phyloP scores from a whole-genome alignment of 2,888 invertebrate genomes.

The Aphodius granarius region DNA sequence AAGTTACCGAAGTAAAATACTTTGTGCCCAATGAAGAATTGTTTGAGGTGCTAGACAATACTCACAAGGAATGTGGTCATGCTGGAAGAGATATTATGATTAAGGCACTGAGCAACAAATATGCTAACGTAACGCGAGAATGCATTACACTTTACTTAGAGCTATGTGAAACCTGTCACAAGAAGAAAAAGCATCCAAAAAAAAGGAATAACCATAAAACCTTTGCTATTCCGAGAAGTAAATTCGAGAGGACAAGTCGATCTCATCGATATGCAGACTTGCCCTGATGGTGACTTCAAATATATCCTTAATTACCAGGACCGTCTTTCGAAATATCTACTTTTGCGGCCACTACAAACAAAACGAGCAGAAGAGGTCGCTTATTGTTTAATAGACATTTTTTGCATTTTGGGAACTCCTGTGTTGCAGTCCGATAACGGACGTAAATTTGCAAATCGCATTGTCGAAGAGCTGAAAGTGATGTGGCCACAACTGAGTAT shows the following conservation, averaged over 20 bases:
- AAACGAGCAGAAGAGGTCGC: too few relatives aligned
- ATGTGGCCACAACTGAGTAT: not conserved
- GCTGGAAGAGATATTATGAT: not conserved
- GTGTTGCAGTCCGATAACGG: not conserved
- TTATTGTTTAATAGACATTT: not conserved
- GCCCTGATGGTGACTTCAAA: not conserved
- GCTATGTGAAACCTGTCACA: not conserved
- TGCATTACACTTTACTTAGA: too few relatives aligned
- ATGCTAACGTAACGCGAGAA: not conserved
- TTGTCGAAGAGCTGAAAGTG: not conserved
- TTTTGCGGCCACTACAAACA: not conserved
- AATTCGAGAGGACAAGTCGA: not conserved
- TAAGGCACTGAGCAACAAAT: not conserved
- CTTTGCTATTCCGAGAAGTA: too few relatives aligned
- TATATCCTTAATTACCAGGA: constrained; percentile 1
- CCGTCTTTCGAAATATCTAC: not conserved
- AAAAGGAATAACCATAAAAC: too few relatives aligned
- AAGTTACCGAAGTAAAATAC: not conserved
- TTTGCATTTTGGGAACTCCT: not conserved
- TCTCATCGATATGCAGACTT: not conserved
- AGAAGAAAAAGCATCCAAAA: too few relatives aligned
- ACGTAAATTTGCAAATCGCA: too few relatives aligned
- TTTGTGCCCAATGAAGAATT: not conserved
- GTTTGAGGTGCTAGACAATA: not conserved
- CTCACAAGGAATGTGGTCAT: not conserved